Evolutionary conservation across 2,797 vertebrate species (phyloP), one percentile per base, ranked within the genome.

Genomic region (Rhodeus uyekii): DNA sequence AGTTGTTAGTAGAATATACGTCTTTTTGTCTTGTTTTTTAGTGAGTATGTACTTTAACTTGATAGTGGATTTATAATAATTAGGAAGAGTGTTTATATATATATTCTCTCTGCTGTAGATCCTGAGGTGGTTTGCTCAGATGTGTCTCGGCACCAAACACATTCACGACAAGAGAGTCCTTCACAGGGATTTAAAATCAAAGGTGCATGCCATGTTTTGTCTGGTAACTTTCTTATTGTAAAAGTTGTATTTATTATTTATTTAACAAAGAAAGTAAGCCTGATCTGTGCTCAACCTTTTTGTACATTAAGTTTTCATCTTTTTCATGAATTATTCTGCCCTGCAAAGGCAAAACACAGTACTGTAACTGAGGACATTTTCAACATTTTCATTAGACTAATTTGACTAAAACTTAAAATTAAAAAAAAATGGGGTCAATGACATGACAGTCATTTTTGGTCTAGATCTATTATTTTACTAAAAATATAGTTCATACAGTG

Each of bases 171-270:
- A 95, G 82, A 90, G 90, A 64, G 95, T 97, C 48, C 90, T 98
- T 76, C 97, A 99, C 91, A 94, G 97, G 89, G 98, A 99, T 88
- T 94, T 98, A 86, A 99, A 99, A 87, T 96, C 97, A 60, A 98
- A 98, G 95, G 98, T 98, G 88, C 46, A 9, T 50, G 18, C 10
- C 29, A 13, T 24, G 27, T 32, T 71, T 8, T 71, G 44, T 34
- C 29, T 71, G 27, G 7, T 69, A 8, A 69, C 24, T 46, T 3
- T 9, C 10, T 16, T 55, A 8, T n/a, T 50, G 22, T n/a, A 14
- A 22, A 44, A 75, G 16, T 50, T 32, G 3, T 0, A 24, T 27
- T 19, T 58, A 55, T 75, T 10, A 24, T 32, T n/a, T 46, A 5
- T 22, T n/a, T 12, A 63, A 14, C 5, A 38, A 67, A 67, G n/a